These are phyloP conservation scores for Sternotherus odoratus DNA, from an alignment of 2,797 vertebrate genomes.

Conservation along the genomic window DNA sequence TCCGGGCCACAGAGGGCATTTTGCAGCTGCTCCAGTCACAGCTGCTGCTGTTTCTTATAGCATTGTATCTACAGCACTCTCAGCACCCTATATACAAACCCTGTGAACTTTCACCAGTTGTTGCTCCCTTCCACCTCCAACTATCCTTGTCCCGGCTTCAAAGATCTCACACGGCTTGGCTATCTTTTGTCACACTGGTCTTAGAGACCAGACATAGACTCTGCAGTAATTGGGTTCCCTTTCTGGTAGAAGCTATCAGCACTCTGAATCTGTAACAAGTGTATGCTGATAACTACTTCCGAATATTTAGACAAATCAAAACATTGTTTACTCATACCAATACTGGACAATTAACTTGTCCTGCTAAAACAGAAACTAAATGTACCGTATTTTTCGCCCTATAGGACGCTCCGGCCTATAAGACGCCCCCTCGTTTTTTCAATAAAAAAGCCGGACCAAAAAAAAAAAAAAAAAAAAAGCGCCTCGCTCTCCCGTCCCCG, in stretches of 20 bases:
- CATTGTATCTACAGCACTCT: fast-evolving
- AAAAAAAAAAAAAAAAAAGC: no score
- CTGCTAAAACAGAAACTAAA: background rate
- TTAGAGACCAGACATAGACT: background rate
- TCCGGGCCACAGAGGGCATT: background rate
- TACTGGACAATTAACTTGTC: background rate
- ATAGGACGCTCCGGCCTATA: no score
- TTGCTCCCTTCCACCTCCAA: background rate
- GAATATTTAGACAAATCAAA: background rate
- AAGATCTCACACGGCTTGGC: background rate
- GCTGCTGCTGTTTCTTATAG: background rate
- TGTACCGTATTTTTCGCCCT: no score
- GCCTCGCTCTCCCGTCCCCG: no score
- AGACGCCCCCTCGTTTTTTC: no score
- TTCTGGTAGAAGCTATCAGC: background rate
- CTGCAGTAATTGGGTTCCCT: background rate
- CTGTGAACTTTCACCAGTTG: background rate
- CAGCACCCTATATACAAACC: fast-evolving
- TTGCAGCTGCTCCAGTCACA: background rate
- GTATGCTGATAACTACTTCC: background rate
- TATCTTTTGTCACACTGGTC: background rate
- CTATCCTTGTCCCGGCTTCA: background rate
- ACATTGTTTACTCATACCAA: background rate
- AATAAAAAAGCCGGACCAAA: no score
- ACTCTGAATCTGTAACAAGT: background rate